Evolutionary conservation across 2,888 invertebrate species (phyloP).

Genomic region (Cheilosia urbana): DNA sequence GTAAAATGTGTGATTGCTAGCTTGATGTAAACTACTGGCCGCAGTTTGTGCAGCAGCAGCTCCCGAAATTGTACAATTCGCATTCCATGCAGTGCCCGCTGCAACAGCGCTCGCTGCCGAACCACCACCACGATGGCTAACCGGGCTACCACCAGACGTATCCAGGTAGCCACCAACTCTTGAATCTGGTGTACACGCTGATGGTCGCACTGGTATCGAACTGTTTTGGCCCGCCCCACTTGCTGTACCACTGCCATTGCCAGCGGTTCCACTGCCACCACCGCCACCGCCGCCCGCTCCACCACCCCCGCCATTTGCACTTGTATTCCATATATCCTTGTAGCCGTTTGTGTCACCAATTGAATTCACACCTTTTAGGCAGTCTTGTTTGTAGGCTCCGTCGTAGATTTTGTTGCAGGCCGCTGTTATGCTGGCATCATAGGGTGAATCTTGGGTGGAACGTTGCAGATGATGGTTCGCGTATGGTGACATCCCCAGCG

Average conservation of each 20-base stretch:
- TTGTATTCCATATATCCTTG: slow-evolving; percentile 88
- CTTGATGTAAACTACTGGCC: slow-evolving; percentile 94
- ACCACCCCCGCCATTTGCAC: slow-evolving; percentile 85
- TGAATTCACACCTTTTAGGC: slow-evolving; percentile 86
- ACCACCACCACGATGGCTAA: slow-evolving; percentile 90
- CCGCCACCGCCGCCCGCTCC: slow-evolving; percentile 85
- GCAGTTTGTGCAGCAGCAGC: slow-evolving; percentile 91
- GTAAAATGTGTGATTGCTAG: slow-evolving; percentile 96
- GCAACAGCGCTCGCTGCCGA: slow-evolving; percentile 85
- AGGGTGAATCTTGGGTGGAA: slow-evolving; percentile 95
- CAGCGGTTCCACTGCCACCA: slow-evolving; percentile 79
- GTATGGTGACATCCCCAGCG: slow-evolving; percentile 93
- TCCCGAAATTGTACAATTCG: slow-evolving; percentile 92
- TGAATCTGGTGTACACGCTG: slow-evolving; percentile 95
- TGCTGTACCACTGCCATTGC: slow-evolving; percentile 86
- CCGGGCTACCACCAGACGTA: slow-evolving; percentile 90
- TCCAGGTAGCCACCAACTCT: slow-evolving; percentile 91
- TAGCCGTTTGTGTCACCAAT: slow-evolving; percentile 85
- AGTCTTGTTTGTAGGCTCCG: slow-evolving; percentile 88
- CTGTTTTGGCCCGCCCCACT: slow-evolving; percentile 83
- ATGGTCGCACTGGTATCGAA: slow-evolving; percentile 89
- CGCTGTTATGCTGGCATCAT: slow-evolving; percentile 94
- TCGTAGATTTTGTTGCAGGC: slow-evolving; percentile 89
- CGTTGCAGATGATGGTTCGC: slow-evolving; percentile 91
- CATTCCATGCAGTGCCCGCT: slow-evolving; percentile 91